Percentiles rank a stretch among this genome's conserved stretches.
Evolutionary conservation across 1,140 invertebrate genomes (phyloP).

Genomic region (Diorhabda carinulata): DNA sequence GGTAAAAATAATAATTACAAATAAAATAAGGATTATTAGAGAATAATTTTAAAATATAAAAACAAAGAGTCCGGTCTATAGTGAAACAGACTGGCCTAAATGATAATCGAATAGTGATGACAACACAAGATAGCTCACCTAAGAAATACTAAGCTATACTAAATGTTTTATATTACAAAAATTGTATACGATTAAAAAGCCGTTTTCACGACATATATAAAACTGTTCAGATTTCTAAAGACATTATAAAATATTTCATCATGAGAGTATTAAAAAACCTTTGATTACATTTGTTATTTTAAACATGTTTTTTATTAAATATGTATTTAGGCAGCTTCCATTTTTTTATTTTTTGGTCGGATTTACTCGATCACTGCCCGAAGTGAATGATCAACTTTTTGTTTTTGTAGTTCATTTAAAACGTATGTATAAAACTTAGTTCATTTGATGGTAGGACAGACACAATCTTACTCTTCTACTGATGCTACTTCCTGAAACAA

Average conservation of each 20-base stretch:
- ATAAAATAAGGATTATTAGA: constrained; percentile 10
- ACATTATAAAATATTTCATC: constrained; percentile 30
- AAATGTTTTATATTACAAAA: constrained; percentile 38
- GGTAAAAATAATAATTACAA: constrained; percentile 29
- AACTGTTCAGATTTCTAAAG: constrained; percentile 36
- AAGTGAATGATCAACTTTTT: constrained; percentile 41
- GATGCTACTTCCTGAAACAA: constrained; percentile 35
- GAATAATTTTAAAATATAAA: constrained; percentile 15
- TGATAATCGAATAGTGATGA: constrained; percentile 10
- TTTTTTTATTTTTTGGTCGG: constrained; percentile 27
- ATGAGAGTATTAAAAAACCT: constrained; percentile 32
- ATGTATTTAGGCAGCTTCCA: background rate
- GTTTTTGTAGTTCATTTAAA: constrained; percentile 13
- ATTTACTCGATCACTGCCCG: constrained; percentile 33
- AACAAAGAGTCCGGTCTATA: constrained; percentile 7
- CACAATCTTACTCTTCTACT: constrained; percentile 38
- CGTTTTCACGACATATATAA: constrained; percentile 40
- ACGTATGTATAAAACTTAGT: constrained; percentile 32
- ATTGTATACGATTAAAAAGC: constrained; percentile 44
- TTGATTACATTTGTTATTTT: constrained; percentile 26
- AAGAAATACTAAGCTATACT: constrained; percentile 24
- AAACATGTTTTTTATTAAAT: no score
- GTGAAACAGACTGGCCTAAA: constrained; percentile 17
- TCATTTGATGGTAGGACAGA: constrained; percentile 5
- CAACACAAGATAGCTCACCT: constrained; percentile 20